phyloP scores from a whole-genome alignment of 2,888 invertebrate species.

The Neoscelio sp. region DNA sequence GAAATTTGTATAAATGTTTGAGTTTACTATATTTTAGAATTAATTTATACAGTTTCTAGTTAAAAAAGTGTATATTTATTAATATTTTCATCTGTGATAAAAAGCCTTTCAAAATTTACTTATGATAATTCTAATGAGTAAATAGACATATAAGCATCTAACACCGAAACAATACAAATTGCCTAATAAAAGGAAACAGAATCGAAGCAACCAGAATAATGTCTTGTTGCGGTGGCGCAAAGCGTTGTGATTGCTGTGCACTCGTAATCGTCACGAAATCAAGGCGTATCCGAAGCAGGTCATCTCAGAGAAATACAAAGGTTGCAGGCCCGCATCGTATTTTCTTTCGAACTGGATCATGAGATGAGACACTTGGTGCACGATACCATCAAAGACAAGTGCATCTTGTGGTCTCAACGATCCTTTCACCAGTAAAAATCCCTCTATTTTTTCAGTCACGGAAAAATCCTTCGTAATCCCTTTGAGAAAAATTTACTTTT shows the following conservation, averaged over 20 bases:
- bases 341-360: neutral
- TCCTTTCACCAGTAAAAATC: conserved; percentile 4
- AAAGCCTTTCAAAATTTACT: too few relatives aligned
- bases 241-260: conserved; percentile 19
- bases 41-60: too few relatives aligned
- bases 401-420: neutral
- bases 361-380: neutral
- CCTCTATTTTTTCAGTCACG: conserved; percentile 1
- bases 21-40: too few relatives aligned
- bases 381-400: conserved; percentile 28
- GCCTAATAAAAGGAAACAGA: conserved; percentile 10
- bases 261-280: conserved; percentile 34
- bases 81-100: too few relatives aligned
- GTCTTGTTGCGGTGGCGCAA: conserved; percentile 18
- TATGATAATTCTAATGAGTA: too few relatives aligned
- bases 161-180: conserved; percentile 8
- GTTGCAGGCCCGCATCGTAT: conserved; percentile 10
- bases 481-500: conserved; percentile 1
- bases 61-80: too few relatives aligned
- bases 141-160: neutral
- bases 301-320: conserved; percentile 32
- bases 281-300: conserved; percentile 27
- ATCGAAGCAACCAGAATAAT: conserved; percentile 22
- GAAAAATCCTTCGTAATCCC: conserved; percentile 8
- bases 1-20: too few relatives aligned